Conservation (phyloP, 2,113 vertebrate genomes). For the Lepisosteus osseus region DNA sequence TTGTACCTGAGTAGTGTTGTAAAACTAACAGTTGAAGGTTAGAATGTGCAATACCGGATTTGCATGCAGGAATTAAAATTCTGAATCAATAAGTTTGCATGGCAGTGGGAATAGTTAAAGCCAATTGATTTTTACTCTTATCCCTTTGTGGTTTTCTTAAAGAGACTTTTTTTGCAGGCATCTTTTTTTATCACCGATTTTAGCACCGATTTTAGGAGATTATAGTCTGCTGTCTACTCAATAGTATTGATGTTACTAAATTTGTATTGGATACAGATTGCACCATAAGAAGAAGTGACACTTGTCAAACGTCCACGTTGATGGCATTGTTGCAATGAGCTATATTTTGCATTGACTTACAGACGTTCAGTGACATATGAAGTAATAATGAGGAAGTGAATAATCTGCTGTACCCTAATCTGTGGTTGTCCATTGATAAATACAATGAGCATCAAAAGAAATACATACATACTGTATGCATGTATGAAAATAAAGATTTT, state of each 20-base stretch:
- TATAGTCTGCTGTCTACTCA: slow-evolving; percentile 9
- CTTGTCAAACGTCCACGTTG: too few species aligned
- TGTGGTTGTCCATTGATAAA: too few species aligned
- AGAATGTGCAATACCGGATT: not conserved
- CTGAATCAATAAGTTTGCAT: not conserved
- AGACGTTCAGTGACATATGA: too few species aligned
- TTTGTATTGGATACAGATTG: too few species aligned
- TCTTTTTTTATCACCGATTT: slow-evolving; percentile 11
- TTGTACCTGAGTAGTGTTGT: not conserved
- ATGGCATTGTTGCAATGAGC: too few species aligned
- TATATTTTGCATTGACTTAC: too few species aligned
- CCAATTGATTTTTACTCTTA: slow-evolving; percentile 14
- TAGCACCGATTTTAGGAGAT: slow-evolving; percentile 15
- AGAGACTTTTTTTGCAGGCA: not conserved
- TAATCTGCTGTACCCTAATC: too few species aligned
- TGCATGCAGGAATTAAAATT: not conserved
- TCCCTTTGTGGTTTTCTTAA: not conserved
- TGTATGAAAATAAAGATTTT: too few species aligned
- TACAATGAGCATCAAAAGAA: too few species aligned
- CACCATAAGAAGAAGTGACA: too few species aligned
- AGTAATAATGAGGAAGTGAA: too few species aligned
- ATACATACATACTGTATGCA: too few species aligned
- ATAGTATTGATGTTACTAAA: slow-evolving; percentile 22
- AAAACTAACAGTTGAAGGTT: not conserved
- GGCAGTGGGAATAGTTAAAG: not conserved